Conservation (phyloP, 1,140 invertebrate species). For the Himalopsyche phryganea region DNA sequence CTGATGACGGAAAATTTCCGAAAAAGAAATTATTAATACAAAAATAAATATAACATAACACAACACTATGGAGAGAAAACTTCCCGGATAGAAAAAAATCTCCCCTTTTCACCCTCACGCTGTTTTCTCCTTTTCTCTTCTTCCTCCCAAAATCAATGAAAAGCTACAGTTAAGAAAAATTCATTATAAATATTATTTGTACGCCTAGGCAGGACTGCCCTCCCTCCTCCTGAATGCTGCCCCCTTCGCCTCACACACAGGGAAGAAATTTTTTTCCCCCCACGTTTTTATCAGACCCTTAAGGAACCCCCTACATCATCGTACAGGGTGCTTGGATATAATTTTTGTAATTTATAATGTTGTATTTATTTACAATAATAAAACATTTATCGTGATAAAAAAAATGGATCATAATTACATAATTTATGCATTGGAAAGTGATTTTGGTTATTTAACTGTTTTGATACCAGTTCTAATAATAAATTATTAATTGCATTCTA, state of each 20-base stretch:
- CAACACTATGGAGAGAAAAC: constrained; percentile 19
- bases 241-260: neutral
- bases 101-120: constrained; percentile 11
- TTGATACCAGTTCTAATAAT: no score
- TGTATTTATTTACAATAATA: no score
- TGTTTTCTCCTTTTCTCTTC: neutral
- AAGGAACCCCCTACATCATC: neutral
- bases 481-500: no score
- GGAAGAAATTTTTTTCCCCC: neutral
- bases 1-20: no score
- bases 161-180: constrained; percentile 35
- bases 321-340: no score
- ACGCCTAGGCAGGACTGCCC: constrained; percentile 13
- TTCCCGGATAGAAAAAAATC: constrained; percentile 30
- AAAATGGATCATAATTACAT: no score
- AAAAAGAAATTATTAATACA: no score
- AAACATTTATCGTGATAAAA: no score
- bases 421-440: no score
- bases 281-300: neutral
- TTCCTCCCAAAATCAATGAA: constrained; percentile 33
- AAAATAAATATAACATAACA: no score
- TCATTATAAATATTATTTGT: constrained; percentile 36
- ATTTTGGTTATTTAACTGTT: no score
- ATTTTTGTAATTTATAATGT: no score
- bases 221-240: neutral